phyloP scores from a whole-genome alignment of 2,113 vertebrate genomes.

The Leucoraja erinaceus region DNA sequence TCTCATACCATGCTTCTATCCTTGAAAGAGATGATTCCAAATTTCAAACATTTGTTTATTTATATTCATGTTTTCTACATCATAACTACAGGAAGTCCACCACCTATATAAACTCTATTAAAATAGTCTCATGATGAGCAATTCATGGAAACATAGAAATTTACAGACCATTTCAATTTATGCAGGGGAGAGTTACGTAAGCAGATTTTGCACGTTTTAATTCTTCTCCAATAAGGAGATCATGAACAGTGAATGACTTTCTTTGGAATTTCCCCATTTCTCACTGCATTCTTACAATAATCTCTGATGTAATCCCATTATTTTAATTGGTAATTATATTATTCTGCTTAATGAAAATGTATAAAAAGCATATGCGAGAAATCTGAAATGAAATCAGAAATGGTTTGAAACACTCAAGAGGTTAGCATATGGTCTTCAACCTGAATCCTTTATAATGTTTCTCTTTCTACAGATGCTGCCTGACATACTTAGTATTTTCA shows the following conservation, averaged over 20 bases:
- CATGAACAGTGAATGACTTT: neutral
- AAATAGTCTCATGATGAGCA: neutral
- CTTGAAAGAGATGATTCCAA: neutral
- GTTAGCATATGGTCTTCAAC: no score
- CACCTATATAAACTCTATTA: neutral
- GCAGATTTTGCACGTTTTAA: neutral
- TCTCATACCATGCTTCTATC: neutral
- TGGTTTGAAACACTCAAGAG: no score
- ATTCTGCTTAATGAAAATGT: no score
- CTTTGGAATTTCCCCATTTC: neutral
- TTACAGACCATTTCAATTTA: neutral
- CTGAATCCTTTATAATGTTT: no score
- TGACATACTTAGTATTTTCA: no score
- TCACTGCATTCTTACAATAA: neutral
- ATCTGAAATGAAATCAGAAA: no score
- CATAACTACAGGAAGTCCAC: neutral
- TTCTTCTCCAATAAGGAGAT: neutral
- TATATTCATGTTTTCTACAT: neutral
- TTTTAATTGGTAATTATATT: no score
- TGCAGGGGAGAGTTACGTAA: neutral
- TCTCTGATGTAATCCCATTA: no score
- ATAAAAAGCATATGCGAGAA: no score
- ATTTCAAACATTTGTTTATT: neutral
- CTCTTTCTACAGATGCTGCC: no score
- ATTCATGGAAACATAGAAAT: neutral